Conservation (phyloP, 2,888 invertebrate genomes). For the Tipula unca region DNA sequence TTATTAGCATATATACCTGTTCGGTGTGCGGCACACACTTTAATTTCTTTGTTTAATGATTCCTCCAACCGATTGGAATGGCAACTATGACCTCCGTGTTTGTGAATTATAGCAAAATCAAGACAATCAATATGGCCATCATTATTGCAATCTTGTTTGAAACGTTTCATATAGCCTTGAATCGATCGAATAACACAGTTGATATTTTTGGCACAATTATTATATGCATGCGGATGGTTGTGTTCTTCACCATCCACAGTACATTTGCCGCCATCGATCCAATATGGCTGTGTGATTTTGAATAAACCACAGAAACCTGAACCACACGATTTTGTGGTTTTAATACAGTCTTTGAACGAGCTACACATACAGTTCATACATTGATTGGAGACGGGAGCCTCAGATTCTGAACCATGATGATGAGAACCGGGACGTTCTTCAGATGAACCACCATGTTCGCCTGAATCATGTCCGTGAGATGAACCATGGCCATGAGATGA, state of each 20-base stretch:
- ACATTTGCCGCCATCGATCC: background rate
- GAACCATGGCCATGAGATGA: too few species aligned
- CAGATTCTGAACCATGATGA: too few species aligned
- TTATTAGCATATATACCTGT: too few species aligned
- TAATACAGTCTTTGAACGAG: background rate
- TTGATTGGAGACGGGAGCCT: background rate
- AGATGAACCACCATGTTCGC: too few species aligned
- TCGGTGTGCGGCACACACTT: too few species aligned
- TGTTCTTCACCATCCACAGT: background rate
- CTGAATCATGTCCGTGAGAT: too few species aligned
- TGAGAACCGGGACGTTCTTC: too few species aligned
- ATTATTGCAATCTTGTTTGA: background rate
- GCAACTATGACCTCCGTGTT: too few species aligned
- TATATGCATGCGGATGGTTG: background rate
- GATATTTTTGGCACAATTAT: background rate
- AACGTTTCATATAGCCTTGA: background rate
- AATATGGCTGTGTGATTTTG: background rate
- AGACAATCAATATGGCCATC: background rate
- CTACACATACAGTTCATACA: background rate
- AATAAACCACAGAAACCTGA: background rate
- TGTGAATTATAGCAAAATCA: background rate
- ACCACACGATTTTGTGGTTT: background rate
- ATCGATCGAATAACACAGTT: background rate
- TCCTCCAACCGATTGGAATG: too few species aligned
- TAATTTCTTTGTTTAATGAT: too few species aligned